phyloP scores from a whole-genome alignment of 2,888 invertebrate genomes.

The Fissipunctia ypsillon region DNA sequence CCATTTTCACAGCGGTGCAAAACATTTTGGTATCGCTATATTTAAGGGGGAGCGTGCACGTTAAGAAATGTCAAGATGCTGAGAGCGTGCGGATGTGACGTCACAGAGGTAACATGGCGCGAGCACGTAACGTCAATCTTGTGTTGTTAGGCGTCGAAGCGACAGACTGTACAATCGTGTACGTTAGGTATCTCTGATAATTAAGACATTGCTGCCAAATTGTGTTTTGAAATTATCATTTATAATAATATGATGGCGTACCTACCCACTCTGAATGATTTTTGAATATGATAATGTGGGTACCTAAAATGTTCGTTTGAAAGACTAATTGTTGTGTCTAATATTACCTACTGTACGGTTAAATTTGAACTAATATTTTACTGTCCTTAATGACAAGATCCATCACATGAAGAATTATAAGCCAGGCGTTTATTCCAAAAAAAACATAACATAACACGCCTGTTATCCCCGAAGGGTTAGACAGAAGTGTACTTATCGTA shows the following conservation, averaged over 20 bases:
- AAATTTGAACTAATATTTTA: not conserved
- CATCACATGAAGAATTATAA: no score
- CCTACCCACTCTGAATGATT: not conserved
- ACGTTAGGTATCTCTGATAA: slow-evolving; percentile 21
- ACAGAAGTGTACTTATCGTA: not conserved
- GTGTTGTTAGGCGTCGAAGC: slow-evolving; percentile 63
- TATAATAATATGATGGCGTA: not conserved
- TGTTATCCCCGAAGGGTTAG: not conserved
- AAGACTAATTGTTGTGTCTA: not conserved
- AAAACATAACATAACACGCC: not conserved
- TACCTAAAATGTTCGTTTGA: not conserved
- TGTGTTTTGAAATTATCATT: slow-evolving; percentile 23
- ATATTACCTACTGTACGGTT: no score
- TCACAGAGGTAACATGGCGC: slow-evolving; percentile 63
- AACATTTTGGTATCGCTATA: slow-evolving; percentile 32
- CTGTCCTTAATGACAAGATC: not conserved
- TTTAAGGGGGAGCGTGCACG: slow-evolving; percentile 38
- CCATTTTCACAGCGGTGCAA: slow-evolving; percentile 17
- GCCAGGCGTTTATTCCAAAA: not conserved
- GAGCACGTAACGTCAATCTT: slow-evolving; percentile 70
- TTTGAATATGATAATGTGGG: not conserved
- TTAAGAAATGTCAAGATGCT: slow-evolving; percentile 60
- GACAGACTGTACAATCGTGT: slow-evolving; percentile 40
- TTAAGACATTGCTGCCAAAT: slow-evolving; percentile 32
- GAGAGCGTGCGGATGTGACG: slow-evolving; percentile 64